Base-by-base conservation (phyloP, 2,797 vertebrate genomes). In the Catharus ustulatus region DNA sequence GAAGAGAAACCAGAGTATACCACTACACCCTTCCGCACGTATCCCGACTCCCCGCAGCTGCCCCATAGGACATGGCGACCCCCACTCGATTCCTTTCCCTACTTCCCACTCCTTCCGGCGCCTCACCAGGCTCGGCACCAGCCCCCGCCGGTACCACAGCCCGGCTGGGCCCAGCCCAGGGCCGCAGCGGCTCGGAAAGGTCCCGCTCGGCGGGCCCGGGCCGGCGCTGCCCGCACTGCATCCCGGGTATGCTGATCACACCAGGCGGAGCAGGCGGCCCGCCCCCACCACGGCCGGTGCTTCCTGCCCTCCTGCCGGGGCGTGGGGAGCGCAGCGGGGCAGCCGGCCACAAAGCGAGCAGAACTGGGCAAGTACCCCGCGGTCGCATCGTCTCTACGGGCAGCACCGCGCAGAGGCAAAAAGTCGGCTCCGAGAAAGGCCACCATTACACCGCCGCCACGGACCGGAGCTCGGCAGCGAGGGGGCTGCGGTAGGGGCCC, bases 41-140 rank as follows among this genome's bases (percentile, higher is more conserved):
- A 4, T 0, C 3, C 48, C 6, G 7, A 40, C 6, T 29, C 6
- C 7, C 10, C 2, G 2, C 9, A 55, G 29, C 6, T 14, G 5
- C 36, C 16, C 3, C 15, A 5, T 0, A 5, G n/a, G 0, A 40
- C 55, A 68, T 4, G 36, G 55, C 15, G 57, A 68, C 9, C 20
- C 11, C 2, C 11, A 3, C 27, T 59, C 23, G 19, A 2, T 16
- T 45, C 10, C 4, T 45, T 21, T 40, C 14, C 17, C 21, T 8
- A 2, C 7, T 34, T 29, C 15, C 15, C 32, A 4, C 18, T 67
- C 32, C 27, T 27, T 26, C 27, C 4, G 19, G 8, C 4, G 13
- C 38, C 18, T 59, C 22, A 15, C 6, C 5, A 15, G 8, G 38
- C 27, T 51, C 22, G 18, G 27, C 18, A 66, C 14, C 21, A 30